phyloP scores from a whole-genome alignment of 2,113 vertebrate species.

The Seriola quinqueradiata region DNA sequence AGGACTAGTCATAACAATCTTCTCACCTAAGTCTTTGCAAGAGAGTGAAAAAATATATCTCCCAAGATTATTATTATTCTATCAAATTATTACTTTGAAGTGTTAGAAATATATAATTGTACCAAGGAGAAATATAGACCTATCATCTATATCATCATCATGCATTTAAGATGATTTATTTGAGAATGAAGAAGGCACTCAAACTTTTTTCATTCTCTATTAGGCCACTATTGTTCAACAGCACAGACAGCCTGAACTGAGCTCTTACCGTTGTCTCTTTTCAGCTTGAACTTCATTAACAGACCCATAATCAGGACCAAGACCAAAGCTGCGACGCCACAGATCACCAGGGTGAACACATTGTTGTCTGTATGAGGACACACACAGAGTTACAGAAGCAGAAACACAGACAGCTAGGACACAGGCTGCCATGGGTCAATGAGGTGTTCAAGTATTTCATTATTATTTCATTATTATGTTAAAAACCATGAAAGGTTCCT shows the following conservation, averaged over 20 bases:
- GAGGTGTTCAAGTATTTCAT: background rate
- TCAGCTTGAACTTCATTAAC: conserved; percentile 71
- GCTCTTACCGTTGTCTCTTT: conserved; percentile 67
- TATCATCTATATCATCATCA: background rate
- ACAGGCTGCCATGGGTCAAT: background rate
- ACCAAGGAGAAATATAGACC: background rate
- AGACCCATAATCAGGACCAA: conserved; percentile 59
- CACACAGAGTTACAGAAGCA: background rate
- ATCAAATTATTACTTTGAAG: background rate
- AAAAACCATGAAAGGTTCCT: background rate
- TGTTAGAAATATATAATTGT: background rate
- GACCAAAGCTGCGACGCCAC: conserved; percentile 59
- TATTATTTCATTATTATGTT: too few species aligned
- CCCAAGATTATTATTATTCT: too few species aligned
- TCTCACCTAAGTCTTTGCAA: too few species aligned
- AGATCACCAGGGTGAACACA: conserved; percentile 57
- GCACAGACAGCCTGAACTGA: background rate
- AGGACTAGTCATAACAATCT: too few species aligned
- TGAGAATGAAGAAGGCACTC: background rate
- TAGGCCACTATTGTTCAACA: background rate
- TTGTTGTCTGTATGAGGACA: background rate
- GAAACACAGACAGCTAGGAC: background rate
- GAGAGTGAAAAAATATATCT: too few species aligned
- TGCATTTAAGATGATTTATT: background rate
- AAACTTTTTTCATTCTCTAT: background rate